Evolutionary conservation across 2,888 invertebrate species (phyloP), one percentile per base, ranked within the genome.

Genomic region (Pharmacophagus antenor): DNA sequence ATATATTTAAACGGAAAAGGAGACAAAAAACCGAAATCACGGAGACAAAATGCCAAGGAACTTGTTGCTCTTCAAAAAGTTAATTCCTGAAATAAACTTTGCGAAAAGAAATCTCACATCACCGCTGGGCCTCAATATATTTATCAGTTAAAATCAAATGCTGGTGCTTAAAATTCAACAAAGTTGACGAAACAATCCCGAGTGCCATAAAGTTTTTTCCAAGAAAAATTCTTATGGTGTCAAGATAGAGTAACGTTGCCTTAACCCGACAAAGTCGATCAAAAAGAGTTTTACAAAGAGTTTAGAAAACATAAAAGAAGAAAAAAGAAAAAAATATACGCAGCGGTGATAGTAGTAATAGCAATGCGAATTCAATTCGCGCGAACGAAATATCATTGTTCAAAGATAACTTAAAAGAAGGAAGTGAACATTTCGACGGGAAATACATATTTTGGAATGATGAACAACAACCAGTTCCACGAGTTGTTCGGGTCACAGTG

Each of bases 21-120:
- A 74, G 70, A 66, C 57, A 72, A 67, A 72, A 81, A 77, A 82
- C 78, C 70, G 68, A 62, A 79, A 80, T 63, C 74, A 88, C 88
- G 85, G 88, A 87, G 79, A 85, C 90, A 90, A 90, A 90, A 90
- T 90, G 90, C 85, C 87, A 88, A 86, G 85, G 82, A 85, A 88
- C 73, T 82, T 82, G 78, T 79, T 84, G 66, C 86, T 84, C 71
- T 90, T 86, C 78, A 90, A 88, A 84, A 90, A 89, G 79, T 72
- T 89, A 80, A 89, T 90, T 77, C 84, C 84, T 57, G 89, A 90
- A 81, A 73, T 90, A 63, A 89, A 90, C 70, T 89, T 90, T 68
- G 80, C 88, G 42, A 90, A 90, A 77, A 83, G 89, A 78, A 89
- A 88, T 76, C 84, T 88, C 63, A 90, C 86, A 56, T 83, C 84